Base-by-base conservation (phyloP, 1,140 invertebrate species). In the Hyposmocoma kahamanoa region DNA sequence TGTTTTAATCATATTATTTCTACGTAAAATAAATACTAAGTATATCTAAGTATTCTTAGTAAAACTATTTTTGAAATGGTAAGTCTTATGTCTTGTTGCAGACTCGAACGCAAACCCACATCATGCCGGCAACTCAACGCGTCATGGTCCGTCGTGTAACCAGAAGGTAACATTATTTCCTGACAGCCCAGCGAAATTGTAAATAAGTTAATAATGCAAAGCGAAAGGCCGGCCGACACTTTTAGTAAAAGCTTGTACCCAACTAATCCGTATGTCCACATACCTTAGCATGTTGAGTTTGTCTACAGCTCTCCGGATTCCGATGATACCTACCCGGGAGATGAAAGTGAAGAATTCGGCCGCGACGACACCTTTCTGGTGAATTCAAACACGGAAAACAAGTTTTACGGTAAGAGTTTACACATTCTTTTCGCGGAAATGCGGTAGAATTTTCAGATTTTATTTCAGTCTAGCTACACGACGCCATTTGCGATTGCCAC, bases 341-440 rank as follows among this genome's bases (percentile, higher is more conserved):
- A 94, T 62, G 92, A 92, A 39, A 90, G 88, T 11, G 94, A 96
- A 50, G 92, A 93, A 19, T 92, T 91, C 58, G 90, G 90, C 47
- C 88, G 93, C 30, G 94, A 95, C 62, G 94, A 96, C 74, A 92
- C 95, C 62, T 96, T 94, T 73, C 86, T 96, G 19, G 92, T 96
- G n/a, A 93, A 93, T 19, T 92, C 95, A 75, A 88, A 92, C 47
- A 92, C 90, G 9, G 94, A 96, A 73, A 94, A 95, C 62, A 94
- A 95, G 74, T 96, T 95, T 80, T 96, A 96, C 70, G 94, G 95
- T 63, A 88, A 70, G 72, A 51, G 39, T 17, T 32, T 42, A 1
- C n/a, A n/a, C n/a, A n/a, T n/a, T 32, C 10, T 20, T 32, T 13
- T 46, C 24, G 32, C 10, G 10, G 4, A 6, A 5, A 19, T 32